Conservation (phyloP, 2,888 invertebrate species). For the Plagodis dolabraria region DNA sequence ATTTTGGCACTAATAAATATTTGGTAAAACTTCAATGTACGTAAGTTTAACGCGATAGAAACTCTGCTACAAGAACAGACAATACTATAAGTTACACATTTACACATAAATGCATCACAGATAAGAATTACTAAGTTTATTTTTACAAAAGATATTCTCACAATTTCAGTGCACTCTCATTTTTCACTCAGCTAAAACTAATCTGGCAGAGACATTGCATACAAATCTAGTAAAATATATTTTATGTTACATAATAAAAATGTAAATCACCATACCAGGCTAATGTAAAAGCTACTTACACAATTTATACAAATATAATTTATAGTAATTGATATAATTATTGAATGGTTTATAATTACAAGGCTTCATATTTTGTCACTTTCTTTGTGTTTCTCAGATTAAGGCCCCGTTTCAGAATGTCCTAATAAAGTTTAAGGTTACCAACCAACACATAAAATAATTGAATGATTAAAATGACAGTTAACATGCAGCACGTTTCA, state of each 20-base stretch:
- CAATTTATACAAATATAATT: conserved; percentile 42
- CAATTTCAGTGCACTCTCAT: conserved; percentile 29
- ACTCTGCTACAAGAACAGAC: conserved; percentile 30
- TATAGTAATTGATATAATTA: conserved; percentile 34
- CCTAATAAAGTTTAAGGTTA: too few relatives aligned
- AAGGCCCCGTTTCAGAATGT: too few relatives aligned
- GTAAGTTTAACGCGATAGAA: conserved; percentile 12
- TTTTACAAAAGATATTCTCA: conserved; percentile 33
- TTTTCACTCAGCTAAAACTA: conserved; percentile 21
- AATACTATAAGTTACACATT: conserved; percentile 23
- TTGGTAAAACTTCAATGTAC: conserved; percentile 16
- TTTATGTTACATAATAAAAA: conserved; percentile 43
- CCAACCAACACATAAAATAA: too few relatives aligned
- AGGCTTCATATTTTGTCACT: conserved; percentile 33
- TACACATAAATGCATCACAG: conserved; percentile 40
- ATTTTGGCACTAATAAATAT: conserved; percentile 32
- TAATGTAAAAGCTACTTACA: conserved; percentile 47
- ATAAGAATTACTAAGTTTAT: conserved; percentile 33
- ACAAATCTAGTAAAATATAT: conserved; percentile 50
- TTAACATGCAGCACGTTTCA: too few relatives aligned
- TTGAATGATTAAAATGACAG: too few relatives aligned
- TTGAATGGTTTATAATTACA: conserved; percentile 31
- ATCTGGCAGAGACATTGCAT: conserved; percentile 34
- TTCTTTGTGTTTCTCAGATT: conserved; percentile 17
- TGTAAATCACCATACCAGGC: conserved; percentile 46